Percentiles rank a stretch among this genome's conserved stretches.
Evolutionary conservation across 2,113 vertebrate genomes (phyloP).

Genomic region (Cyprinodon brontotheroides): DNA sequence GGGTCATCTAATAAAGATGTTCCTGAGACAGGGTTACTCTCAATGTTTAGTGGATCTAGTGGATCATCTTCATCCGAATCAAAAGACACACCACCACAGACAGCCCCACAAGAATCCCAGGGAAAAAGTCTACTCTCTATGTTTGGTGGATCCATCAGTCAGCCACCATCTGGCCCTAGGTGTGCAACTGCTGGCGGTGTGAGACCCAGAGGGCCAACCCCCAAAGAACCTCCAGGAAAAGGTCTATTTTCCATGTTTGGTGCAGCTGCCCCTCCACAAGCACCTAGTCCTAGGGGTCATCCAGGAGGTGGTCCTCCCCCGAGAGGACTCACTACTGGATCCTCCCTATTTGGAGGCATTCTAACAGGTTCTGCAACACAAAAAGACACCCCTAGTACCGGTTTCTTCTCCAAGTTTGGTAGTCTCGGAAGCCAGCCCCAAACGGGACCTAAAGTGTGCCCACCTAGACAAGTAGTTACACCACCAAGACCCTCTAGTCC

Average conservation of each 20-base stretch:
- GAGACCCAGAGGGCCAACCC: conserved; percentile 53
- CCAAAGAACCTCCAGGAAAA: conserved; percentile 74
- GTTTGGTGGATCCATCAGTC: conserved; percentile 68
- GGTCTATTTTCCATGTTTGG: conserved; percentile 78
- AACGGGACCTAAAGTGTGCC: conserved; percentile 25
- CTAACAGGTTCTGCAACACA: conserved; percentile 64
- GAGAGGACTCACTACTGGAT: conserved; percentile 56
- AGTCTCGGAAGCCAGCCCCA: conserved; percentile 57
- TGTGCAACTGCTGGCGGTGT: conserved; percentile 56
- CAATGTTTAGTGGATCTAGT: conserved; percentile 76
- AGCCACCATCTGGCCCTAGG: conserved; percentile 43
- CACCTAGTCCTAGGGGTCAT: conserved; percentile 49
- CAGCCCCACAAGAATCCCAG: conserved; percentile 58
- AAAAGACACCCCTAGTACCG: conserved; percentile 69
- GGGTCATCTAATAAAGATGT: conserved; percentile 69
- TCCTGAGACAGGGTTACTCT: conserved; percentile 74
- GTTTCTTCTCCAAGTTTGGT: conserved; percentile 77
- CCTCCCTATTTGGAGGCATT: conserved; percentile 78
- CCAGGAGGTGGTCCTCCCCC: conserved; percentile 43
- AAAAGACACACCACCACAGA: conserved; percentile 43
- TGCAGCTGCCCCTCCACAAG: conserved; percentile 61
- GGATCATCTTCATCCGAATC: conserved; percentile 46
- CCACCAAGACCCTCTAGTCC: conserved; percentile 38
- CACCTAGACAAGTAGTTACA: conserved; percentile 39
- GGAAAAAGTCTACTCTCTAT: conserved; percentile 76